phyloP scores from a whole-genome alignment of 2,797 vertebrate genomes.

The Sebastes vulpes region DNA sequence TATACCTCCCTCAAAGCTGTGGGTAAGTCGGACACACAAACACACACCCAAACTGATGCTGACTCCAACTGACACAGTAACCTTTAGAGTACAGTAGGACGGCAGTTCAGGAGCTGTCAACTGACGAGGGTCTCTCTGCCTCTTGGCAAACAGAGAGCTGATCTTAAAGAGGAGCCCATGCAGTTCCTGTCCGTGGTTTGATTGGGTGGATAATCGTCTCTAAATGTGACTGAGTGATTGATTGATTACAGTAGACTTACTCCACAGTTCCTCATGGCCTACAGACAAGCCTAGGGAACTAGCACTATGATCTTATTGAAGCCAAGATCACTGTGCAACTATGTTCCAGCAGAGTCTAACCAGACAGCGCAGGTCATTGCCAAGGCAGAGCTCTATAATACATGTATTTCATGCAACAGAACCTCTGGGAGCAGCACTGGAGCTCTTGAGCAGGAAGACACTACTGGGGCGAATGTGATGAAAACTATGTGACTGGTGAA shows the following conservation, averaged over 20 bases:
- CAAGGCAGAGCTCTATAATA: neutral
- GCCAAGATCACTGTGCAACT: neutral
- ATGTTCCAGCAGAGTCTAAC: neutral
- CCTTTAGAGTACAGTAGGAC: conserved; percentile 59
- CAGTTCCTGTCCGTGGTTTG: neutral
- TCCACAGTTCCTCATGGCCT: neutral
- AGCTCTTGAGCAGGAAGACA: neutral
- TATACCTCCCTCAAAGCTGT: conserved; percentile 91
- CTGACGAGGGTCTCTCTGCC: conserved; percentile 4
- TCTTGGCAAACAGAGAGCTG: conserved; percentile 18
- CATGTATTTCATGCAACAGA: conserved; percentile 10
- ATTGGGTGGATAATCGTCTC: neutral
- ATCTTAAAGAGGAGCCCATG: conserved; percentile 34
- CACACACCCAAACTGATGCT: conserved; percentile 53
- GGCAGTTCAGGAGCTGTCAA: conserved; percentile 33
- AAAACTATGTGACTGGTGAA: neutral
- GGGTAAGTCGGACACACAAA: conserved; percentile 84
- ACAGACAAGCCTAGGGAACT: neutral
- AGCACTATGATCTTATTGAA: neutral
- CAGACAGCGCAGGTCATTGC: neutral
- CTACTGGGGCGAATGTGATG: neutral
- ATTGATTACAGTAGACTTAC: neutral
- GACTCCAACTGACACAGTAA: conserved; percentile 57
- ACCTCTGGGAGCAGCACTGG: neutral
- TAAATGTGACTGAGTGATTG: neutral